Base-by-base conservation (phyloP, 2,113 vertebrate genomes). In the Odontophorus gujanensis region DNA sequence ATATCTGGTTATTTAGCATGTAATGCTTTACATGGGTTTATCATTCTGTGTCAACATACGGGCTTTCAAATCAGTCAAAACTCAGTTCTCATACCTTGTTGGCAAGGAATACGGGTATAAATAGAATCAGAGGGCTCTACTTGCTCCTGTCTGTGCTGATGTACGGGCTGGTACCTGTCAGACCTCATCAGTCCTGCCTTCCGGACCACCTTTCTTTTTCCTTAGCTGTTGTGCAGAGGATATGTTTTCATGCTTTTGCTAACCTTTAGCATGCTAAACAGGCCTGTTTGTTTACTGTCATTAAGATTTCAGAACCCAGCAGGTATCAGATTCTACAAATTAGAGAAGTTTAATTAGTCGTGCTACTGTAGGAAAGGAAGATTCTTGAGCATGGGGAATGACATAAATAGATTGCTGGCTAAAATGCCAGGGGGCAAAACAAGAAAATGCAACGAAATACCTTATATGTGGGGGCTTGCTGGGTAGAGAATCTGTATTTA, bases 401-500 rank as follows among this genome's bases (percentile, higher is more conserved):
- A 59, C 4, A 1, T 63, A 21, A 85, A 65, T 5, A 40, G 10
- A 15, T 81, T 14, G 8, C 24, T 81, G 45, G 36, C 50, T 80
- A 2, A 77, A 62, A 16, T 80, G 36, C 11, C 11, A 25, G 4
- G 36, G 58, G 67, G 76, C 36, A 80, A 69, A 85, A 12, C 15
- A 82, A 68, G 32, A 25, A 69, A 26, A 6, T 7, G 26, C 6
- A 74, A 50, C 2, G 2, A 24, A 61, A 19, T 36, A 21, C 13
- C 34, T 69, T 45, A 14, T 2, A 40, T 14, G 7, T 55, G 72
- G 79, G 8, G 34, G 22, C 7, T 86, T 90, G 6, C 21, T 42
- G 40, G 62, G 6, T 10, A 36, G 2, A 57, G 22, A 14, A 8
- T 63, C 4, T 5, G 1, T 71, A 59, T 67, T 0, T 0, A 51